Percentiles rank a stretch among this genome's conserved stretches.
These are phyloP conservation scores for Diloba caeruleocephala DNA, from an alignment of 2,888 invertebrate genomes.

Conservation along the genomic window DNA sequence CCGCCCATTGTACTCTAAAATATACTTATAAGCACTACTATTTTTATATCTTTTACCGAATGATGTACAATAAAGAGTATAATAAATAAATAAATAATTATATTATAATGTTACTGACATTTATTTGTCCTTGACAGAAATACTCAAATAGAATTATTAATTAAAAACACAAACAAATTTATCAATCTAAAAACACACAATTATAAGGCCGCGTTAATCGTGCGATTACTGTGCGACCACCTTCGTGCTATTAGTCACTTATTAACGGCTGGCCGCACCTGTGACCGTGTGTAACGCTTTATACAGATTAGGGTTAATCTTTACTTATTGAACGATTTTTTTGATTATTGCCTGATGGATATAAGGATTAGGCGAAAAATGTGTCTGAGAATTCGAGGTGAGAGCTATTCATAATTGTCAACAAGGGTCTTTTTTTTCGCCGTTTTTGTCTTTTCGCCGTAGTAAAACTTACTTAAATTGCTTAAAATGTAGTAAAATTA, in stretches of 20 bases:
- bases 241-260: conserved; percentile 1
- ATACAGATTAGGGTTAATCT: conserved; percentile 44
- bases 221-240: conserved; percentile 14
- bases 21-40: no score
- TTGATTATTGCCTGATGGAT: conserved; percentile 22
- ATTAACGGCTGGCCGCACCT: conserved; percentile 34
- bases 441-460: no score
- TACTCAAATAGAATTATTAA: neutral
- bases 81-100: neutral
- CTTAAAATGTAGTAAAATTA: no score
- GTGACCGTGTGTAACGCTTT: conserved; percentile 23
- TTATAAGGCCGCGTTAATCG: conserved; percentile 23
- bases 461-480: no score
- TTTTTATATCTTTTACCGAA: no score
- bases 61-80: no score
- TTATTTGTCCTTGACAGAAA: no score
- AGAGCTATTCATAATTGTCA: no score
- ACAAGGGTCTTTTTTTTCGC: no score
- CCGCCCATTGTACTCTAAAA: no score
- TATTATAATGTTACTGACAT: no score
- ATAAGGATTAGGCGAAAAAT: neutral
- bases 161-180: conserved; percentile 6
- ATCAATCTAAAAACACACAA: conserved; percentile 5
- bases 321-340: conserved; percentile 45
- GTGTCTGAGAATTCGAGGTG: neutral